These are phyloP conservation scores for Cheilosia soror DNA, from an alignment of 2,888 invertebrate species.

Conservation along the genomic window DNA sequence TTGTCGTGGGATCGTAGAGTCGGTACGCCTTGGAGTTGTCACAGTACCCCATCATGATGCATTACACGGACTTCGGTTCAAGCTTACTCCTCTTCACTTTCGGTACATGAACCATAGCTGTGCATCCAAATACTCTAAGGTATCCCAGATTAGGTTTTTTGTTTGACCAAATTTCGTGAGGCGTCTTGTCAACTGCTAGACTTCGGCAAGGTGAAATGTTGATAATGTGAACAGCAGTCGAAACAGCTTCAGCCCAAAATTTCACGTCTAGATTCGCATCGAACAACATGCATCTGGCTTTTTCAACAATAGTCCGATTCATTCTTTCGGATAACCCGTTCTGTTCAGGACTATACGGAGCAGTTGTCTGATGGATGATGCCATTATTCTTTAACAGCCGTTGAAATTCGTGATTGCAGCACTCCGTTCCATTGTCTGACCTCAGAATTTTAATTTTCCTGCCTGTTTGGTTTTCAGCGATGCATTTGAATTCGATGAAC, in stretches of 20 bases:
- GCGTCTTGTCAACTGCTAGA: neutral
- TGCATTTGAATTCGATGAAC: constrained; percentile 62
- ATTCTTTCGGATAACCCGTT: constrained; percentile 70
- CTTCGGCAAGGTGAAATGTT: neutral
- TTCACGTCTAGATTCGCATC: constrained; percentile 19
- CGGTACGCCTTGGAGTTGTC: neutral
- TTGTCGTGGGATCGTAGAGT: neutral
- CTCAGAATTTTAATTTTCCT: constrained; percentile 63
- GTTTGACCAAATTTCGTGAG: neutral
- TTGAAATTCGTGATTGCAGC: constrained; percentile 57
- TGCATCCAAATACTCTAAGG: constrained; percentile 51
- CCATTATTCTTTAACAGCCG: constrained; percentile 56
- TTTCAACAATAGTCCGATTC: constrained; percentile 74
- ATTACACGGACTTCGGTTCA: constrained; percentile 31
- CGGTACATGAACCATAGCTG: constrained; percentile 45
- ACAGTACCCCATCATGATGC: constrained; percentile 13
- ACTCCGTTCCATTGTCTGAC: constrained; percentile 67
- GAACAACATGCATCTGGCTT: constrained; percentile 65
- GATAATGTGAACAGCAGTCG: neutral
- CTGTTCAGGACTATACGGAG: constrained; percentile 72
- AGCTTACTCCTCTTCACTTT: constrained; percentile 39
- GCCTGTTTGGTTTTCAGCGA: constrained; percentile 70
- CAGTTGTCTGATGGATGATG: constrained; percentile 71
- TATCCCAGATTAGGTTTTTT: neutral
- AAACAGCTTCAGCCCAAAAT: neutral